Evolutionary conservation across 1,140 invertebrate genomes (phyloP), one percentile per base, ranked within the genome.

Genomic region (Eumaeus atala): DNA sequence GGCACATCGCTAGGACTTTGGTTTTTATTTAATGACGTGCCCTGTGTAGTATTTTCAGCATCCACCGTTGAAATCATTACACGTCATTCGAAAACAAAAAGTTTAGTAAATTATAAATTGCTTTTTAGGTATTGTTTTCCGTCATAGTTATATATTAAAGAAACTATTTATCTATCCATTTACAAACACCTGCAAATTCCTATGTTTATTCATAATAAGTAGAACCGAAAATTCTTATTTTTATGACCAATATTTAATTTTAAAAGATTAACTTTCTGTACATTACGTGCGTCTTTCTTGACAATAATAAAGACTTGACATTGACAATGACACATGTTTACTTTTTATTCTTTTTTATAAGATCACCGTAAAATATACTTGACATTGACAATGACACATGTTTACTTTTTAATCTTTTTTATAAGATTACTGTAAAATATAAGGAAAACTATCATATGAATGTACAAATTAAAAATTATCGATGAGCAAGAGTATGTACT

Each of bases 61-160:
- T 83, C 73, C 74, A 70, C 78, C 76, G 81, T 77, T 78, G 78
- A 72, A 85, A 87, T 84, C 84, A 87, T 87, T 85, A 87, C 84
- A 87, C 84, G 84, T 87, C 82, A 87, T 84, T 77, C 74, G 74
- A 73, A 74, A 81, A 74, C 67, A 79, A 70, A 65, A 66, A 61
- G 57, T 61, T 59, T 66, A 14, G 12, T 14, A 44, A 44, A 50
- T n/a, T 4, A 16, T 34, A 50, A 50, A 17, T 21, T 50, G 9
- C 1, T 34, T 50, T 48, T 34, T 35, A 1, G 34, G 0, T 14
- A 50, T 50, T 50, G 35, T 34, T 35, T 14, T 50, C 16, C 14
- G 16, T 17, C 40, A 44, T 44, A 44, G 17, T 44, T 44, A 44
- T 16, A 18, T 17, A 7, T 9, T 4, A 8, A 17, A 9, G 14